Percentiles rank a stretch among this genome's conserved stretches.
phyloP scores from a whole-genome alignment of 2,113 vertebrate species.

The Archilochus colubris region DNA sequence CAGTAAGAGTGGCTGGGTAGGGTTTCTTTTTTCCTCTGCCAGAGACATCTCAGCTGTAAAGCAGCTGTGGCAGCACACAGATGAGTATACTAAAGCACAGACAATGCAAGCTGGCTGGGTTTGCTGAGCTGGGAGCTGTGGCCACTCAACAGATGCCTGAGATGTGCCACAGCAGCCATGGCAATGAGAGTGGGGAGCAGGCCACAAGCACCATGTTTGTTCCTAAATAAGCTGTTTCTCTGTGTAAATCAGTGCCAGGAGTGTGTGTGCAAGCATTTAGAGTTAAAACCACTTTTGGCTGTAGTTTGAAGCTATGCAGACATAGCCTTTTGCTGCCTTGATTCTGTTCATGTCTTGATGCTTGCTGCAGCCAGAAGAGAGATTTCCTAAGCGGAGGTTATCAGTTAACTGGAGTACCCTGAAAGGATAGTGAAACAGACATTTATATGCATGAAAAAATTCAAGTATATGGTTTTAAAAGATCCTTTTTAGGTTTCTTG shows the following conservation, averaged over 20 bases:
- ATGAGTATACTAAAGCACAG: background rate
- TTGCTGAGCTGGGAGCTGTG: background rate
- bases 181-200: background rate
- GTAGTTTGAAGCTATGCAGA: background rate
- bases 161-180: background rate
- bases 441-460: background rate
- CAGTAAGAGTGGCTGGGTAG: background rate
- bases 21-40: background rate
- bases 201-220: background rate
- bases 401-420: background rate
- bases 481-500: background rate
- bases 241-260: fast-evolving
- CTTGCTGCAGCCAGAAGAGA: background rate
- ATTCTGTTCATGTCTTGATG: background rate
- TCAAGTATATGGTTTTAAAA: background rate
- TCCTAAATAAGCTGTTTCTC: background rate
- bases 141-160: background rate
- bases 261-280: background rate
- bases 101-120: background rate
- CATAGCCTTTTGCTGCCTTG: fast-evolving
- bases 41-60: background rate
- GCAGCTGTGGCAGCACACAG: background rate
- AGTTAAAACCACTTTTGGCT: background rate
- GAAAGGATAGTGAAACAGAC: background rate
- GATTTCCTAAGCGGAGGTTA: background rate